Conservation (phyloP, 2,888 invertebrate species). For the Shargacucullia verbasci region DNA sequence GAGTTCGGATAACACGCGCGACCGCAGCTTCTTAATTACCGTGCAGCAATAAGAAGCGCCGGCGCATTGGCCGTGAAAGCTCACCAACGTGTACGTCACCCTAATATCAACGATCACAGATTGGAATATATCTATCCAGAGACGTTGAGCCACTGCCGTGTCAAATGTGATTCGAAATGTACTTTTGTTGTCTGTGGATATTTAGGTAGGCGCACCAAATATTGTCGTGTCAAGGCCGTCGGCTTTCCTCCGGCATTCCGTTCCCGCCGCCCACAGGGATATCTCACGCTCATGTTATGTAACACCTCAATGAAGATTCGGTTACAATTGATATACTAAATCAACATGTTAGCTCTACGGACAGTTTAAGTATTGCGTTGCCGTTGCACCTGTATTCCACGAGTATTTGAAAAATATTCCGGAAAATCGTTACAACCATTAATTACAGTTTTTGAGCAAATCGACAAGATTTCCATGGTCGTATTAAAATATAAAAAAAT, state of each 20-base stretch:
- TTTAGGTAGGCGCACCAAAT: conserved; percentile 81
- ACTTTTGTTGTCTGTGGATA: conserved; percentile 67
- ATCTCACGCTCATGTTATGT: conserved; percentile 85
- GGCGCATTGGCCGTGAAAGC: conserved; percentile 82
- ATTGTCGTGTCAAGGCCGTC: conserved; percentile 87
- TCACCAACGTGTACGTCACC: conserved; percentile 70
- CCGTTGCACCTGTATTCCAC: conserved; percentile 21
- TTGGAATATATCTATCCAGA: conserved; percentile 40
- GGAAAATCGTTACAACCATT: conserved; percentile 26
- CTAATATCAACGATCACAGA: conserved; percentile 69
- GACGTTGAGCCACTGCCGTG: conserved; percentile 55
- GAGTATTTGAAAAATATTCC: conserved; percentile 22
- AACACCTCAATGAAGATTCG: conserved; percentile 78
- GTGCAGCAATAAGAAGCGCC: conserved; percentile 74
- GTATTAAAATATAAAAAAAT: no score
- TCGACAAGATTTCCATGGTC: conserved; percentile 41
- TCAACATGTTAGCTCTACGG: conserved; percentile 31
- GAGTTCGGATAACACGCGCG: conserved; percentile 62
- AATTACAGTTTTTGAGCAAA: conserved; percentile 28
- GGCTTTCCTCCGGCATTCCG: conserved; percentile 88
- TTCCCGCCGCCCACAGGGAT: conserved; percentile 86
- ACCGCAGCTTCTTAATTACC: conserved; percentile 77
- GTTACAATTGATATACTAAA: conserved; percentile 78
- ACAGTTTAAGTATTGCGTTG: conserved; percentile 28
- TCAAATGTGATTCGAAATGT: conserved; percentile 26